Evolutionary conservation across 1,140 invertebrate species (phyloP).

Genomic region (Hestina assimilis): DNA sequence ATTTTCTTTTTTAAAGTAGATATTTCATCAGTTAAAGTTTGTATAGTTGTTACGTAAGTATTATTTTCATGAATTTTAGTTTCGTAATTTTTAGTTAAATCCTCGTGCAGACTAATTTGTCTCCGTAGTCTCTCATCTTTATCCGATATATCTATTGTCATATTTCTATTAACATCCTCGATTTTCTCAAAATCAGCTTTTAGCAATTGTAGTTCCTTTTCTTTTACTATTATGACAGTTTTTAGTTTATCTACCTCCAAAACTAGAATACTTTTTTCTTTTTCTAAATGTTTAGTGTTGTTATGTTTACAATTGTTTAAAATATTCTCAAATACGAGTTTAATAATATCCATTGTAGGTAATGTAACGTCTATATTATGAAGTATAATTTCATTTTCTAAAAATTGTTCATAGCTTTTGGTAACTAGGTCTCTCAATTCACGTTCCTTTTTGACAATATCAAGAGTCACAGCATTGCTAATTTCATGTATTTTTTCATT

Average conservation of each 20-base stretch:
- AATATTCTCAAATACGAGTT: slow-evolving; percentile 37
- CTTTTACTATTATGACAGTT: slow-evolving; percentile 35
- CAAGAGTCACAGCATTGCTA: slow-evolving; percentile 53
- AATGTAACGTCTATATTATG: slow-evolving; percentile 37
- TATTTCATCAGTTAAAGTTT: slow-evolving; percentile 44
- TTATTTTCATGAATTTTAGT: slow-evolving; percentile 49
- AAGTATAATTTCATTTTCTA: slow-evolving; percentile 37
- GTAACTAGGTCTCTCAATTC: slow-evolving; percentile 38
- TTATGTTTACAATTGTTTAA: slow-evolving; percentile 28
- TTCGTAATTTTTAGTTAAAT: slow-evolving; percentile 43
- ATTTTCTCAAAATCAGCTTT: slow-evolving; percentile 29
- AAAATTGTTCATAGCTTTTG: slow-evolving; percentile 39
- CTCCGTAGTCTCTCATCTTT: slow-evolving; percentile 36
- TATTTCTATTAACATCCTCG: slow-evolving; percentile 28
- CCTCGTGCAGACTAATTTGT: slow-evolving; percentile 32
- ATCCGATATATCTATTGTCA: slow-evolving; percentile 27
- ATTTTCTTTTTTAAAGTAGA: slow-evolving; percentile 39
- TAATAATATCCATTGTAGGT: slow-evolving; percentile 35
- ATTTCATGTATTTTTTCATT: slow-evolving; percentile 61
- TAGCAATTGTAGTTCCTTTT: slow-evolving; percentile 35
- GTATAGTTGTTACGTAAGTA: slow-evolving; percentile 33
- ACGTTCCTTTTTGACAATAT: slow-evolving; percentile 53
- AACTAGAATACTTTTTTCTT: slow-evolving; percentile 30
- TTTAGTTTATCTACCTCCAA: slow-evolving; percentile 39
- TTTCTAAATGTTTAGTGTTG: slow-evolving; percentile 6